Conservation (phyloP, 1,140 invertebrate genomes). For the Bombus confusus region DNA sequence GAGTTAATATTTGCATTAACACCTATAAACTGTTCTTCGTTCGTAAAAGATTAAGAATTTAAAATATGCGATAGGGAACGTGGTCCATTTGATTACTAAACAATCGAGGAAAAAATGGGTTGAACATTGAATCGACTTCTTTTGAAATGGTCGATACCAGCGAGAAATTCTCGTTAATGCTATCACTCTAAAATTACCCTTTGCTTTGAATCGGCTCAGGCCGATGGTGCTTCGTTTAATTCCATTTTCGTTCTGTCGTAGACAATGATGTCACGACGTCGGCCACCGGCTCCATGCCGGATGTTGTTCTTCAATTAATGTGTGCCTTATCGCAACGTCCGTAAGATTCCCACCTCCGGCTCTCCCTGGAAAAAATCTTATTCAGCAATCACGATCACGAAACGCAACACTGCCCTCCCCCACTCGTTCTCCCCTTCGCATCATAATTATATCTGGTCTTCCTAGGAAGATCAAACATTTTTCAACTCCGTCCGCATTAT, state of each 20-base stretch:
- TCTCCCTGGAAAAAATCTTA: conserved; percentile 46
- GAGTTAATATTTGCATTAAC: neutral
- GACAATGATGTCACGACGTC: conserved; percentile 48
- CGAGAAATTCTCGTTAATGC: neutral
- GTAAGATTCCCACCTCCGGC: conserved; percentile 5
- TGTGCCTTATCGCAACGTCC: conserved; percentile 52
- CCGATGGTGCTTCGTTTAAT: conserved; percentile 7
- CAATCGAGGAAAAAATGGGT: neutral
- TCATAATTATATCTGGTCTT: conserved; percentile 15
- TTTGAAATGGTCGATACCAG: neutral
- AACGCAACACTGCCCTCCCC: conserved; percentile 5
- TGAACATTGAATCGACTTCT: neutral
- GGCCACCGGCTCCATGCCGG: conserved; percentile 34
- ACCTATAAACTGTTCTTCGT: neutral
- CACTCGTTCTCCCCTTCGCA: neutral
- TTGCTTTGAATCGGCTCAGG: neutral
- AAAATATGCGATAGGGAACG: too few species aligned
- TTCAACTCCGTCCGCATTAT: neutral
- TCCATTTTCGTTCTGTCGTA: conserved; percentile 43
- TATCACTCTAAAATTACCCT: conserved; percentile 38
- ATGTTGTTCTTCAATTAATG: conserved; percentile 60
- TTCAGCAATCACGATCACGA: conserved; percentile 35
- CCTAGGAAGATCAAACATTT: neutral
- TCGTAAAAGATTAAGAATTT: too few species aligned
- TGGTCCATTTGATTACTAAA: neutral